Percentiles rank a stretch among this genome's conserved stretches.
These are phyloP conservation scores for Betta splendens DNA, from an alignment of 2,797 vertebrate genomes.

Conservation along the genomic window DNA sequence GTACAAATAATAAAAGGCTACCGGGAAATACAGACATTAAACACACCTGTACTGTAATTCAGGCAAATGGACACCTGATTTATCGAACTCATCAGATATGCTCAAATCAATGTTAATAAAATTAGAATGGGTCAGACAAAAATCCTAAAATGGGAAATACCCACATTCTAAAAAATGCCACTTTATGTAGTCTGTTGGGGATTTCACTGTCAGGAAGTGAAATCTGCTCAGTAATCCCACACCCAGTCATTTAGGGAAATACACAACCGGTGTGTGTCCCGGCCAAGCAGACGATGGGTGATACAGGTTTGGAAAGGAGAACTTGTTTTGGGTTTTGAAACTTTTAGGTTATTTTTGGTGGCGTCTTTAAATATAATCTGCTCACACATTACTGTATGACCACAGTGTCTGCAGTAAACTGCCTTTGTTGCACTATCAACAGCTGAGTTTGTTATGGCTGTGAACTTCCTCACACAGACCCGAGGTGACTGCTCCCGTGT, in stretches of 20 bases:
- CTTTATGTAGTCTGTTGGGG: not conserved
- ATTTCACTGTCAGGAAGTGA: constrained; percentile 1
- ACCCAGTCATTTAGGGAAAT: too few relatives aligned
- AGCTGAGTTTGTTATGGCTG: constrained; percentile 2
- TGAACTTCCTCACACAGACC: constrained; percentile 23
- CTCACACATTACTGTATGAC: not conserved
- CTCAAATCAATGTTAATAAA: too few relatives aligned
- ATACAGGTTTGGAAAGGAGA: not conserved
- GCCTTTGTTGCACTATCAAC: constrained; percentile 24
- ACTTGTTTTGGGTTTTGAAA: too few relatives aligned
- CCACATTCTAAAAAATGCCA: not conserved
- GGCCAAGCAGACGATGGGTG: too few relatives aligned
- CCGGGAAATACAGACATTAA: too few relatives aligned
- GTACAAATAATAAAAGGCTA: too few relatives aligned
- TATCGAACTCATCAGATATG: too few relatives aligned
- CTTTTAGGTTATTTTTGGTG: not conserved
- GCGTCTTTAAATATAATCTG: not conserved
- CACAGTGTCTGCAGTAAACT: constrained; percentile 1
- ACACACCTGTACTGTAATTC: too few relatives aligned
- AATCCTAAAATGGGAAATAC: not conserved
- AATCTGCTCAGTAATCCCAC: not conserved
- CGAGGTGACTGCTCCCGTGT: constrained; percentile 10
- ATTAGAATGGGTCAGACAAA: too few relatives aligned
- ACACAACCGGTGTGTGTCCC: too few relatives aligned
- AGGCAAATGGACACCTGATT: too few relatives aligned